Evolutionary conservation across 2,888 invertebrate genomes (phyloP), one percentile per base, ranked within the genome.

Genomic region (Lasius platythorax): DNA sequence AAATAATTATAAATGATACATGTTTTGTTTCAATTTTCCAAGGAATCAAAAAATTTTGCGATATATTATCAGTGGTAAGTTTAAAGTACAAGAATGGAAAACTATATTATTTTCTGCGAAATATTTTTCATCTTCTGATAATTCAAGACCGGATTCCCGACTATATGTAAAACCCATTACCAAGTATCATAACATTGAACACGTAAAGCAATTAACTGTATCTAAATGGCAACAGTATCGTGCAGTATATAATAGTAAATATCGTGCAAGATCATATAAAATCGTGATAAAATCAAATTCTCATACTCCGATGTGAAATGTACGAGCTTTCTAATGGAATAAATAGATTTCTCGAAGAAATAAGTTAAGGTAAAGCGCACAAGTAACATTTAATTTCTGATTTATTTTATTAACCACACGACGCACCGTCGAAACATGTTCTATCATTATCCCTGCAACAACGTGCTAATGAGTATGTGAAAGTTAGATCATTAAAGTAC

Each of bases 401-500:
- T 46, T 46, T 37, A 61, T 46, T 70, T 70, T n/a, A 78, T 58
- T 72, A 18, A 37, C 23, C 23, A 18, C 79, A 61, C 28, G 23
- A 50, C 15, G 79, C 33, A 15, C 37, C 6, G 6, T 68, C 56
- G n/a, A 40, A 15, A 50, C 18, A 50, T 33, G 23, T 64, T 75
- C 63, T 73, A 66, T 76, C 33, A 63, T 81, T 85, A 83, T 78
- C 63, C 66, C 82, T 61, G 79, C 56, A 68, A 63, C 50, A 58
- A 70, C 15, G 15, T 18, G 56, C 9, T 46, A 63, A 72, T 67
- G 64, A 50, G 43, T 83, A 66, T 81, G 84, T 84, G 85, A 87
- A 89, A 89, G 88, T 85, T 74, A 11, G 63, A 66, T 83, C 68
- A 84, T 87, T 86, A 86, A 87, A 67, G 67, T 50, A 82, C 82